Evolutionary conservation across 2,888 invertebrate species (phyloP).

Genomic region (Melipona bicolor): DNA sequence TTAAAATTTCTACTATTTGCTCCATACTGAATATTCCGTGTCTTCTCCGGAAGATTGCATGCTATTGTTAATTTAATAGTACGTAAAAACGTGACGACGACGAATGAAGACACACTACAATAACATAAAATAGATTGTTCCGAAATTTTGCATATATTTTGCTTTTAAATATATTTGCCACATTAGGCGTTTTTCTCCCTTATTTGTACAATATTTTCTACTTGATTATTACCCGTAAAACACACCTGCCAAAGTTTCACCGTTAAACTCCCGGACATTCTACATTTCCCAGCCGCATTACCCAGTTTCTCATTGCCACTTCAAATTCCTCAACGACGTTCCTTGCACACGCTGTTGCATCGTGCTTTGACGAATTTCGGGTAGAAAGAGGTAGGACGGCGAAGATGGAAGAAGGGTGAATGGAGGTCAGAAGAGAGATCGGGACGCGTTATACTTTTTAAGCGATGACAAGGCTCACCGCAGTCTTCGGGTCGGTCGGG

Average conservation of each 20-base stretch:
- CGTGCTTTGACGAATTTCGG: not conserved
- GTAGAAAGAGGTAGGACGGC: not conserved
- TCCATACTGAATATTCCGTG: no score
- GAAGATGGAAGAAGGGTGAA: not conserved
- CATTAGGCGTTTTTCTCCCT: no score
- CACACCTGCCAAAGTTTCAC: not conserved
- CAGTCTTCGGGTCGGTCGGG: conserved; percentile 42
- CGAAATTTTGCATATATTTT: no score
- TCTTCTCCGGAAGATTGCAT: no score
- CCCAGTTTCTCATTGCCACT: not conserved
- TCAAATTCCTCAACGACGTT: not conserved
- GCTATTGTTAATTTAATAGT: no score
- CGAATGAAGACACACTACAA: no score
- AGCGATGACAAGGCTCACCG: conserved; percentile 36
- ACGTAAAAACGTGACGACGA: no score
- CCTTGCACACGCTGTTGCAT: not conserved
- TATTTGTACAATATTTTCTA: not conserved
- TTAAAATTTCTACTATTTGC: no score
- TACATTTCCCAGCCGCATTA: not conserved
- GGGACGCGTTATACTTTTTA: conserved; percentile 22
- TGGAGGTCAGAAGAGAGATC: not conserved
- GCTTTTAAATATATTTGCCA: no score
- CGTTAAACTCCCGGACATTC: not conserved
- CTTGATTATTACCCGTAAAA: not conserved
- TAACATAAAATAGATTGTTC: no score